These are phyloP conservation scores for Acrobasis repandana DNA, from an alignment of 2,888 invertebrate species.

Conservation along the genomic window DNA sequence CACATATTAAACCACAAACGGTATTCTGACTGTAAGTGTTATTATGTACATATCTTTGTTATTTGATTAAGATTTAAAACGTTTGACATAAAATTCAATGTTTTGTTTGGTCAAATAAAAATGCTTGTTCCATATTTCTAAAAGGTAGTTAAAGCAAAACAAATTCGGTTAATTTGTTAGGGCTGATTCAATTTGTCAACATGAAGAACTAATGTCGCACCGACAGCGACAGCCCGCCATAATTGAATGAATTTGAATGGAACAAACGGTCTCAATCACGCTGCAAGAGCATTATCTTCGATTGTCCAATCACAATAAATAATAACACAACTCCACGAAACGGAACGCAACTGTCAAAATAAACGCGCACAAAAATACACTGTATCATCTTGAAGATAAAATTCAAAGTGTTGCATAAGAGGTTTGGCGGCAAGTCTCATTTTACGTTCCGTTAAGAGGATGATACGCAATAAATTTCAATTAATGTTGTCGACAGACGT, in stretches of 20 bases:
- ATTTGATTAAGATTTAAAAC: too few species aligned
- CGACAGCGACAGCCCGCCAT: constrained; percentile 25
- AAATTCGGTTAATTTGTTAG: not conserved
- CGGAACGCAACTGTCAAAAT: constrained; percentile 46
- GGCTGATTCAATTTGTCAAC: constrained; percentile 16
- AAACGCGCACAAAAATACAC: constrained; percentile 36
- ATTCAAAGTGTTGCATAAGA: constrained; percentile 39
- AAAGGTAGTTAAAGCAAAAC: not conserved
- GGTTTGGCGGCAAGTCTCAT: constrained; percentile 46
- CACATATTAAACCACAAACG: too few species aligned
- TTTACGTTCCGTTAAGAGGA: constrained; percentile 59
- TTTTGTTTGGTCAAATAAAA: too few species aligned
- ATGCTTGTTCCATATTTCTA: too few species aligned
- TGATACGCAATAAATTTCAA: constrained; percentile 79
- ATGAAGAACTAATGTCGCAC: constrained; percentile 16
- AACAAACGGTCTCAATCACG: constrained; percentile 74
- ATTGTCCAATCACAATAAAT: constrained; percentile 68
- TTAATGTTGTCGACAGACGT: constrained; percentile 70
- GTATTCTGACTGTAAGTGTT: too few species aligned
- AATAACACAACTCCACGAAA: constrained; percentile 48
- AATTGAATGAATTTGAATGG: constrained; percentile 73
- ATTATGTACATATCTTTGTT: too few species aligned
- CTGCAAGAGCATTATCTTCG: constrained; percentile 76
- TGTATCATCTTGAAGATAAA: constrained; percentile 37
- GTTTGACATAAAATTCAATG: too few species aligned